Conservation (phyloP, 2,797 vertebrate species). For the Danio jaintianensis region DNA sequence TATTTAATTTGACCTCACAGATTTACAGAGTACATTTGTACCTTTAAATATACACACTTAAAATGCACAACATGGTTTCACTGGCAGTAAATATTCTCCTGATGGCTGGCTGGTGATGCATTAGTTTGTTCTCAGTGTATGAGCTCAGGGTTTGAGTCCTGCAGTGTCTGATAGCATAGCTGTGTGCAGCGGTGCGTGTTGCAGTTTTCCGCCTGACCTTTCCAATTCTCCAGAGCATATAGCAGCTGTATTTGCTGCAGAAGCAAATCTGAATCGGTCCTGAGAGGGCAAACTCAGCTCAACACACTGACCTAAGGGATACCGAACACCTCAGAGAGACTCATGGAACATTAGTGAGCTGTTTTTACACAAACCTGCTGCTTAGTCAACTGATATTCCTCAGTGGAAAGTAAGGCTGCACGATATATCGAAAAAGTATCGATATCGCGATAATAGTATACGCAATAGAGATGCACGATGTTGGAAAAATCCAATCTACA, state of each 20-base stretch:
- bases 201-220: background rate
- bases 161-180: background rate
- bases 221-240: too few relatives aligned
- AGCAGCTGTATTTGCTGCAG: background rate
- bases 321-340: background rate
- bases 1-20: too few relatives aligned
- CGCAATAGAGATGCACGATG: too few relatives aligned
- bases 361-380: conserved; percentile 1
- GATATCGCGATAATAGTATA: too few relatives aligned
- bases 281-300: conserved; percentile 10
- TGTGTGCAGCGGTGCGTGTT: background rate
- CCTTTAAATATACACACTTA: too few relatives aligned
- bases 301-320: conserved; percentile 1
- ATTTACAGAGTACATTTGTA: too few relatives aligned
- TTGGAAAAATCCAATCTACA: too few relatives aligned
- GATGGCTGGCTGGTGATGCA: background rate
- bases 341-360: background rate
- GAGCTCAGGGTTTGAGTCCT: background rate
- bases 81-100: background rate
- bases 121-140: background rate
- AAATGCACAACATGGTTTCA: too few relatives aligned
- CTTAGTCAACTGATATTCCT: background rate
- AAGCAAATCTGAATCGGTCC: background rate
- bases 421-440: too few relatives aligned
- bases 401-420: background rate